phyloP scores from a whole-genome alignment of 2,113 vertebrate genomes.

The Coracopsis vasa region DNA sequence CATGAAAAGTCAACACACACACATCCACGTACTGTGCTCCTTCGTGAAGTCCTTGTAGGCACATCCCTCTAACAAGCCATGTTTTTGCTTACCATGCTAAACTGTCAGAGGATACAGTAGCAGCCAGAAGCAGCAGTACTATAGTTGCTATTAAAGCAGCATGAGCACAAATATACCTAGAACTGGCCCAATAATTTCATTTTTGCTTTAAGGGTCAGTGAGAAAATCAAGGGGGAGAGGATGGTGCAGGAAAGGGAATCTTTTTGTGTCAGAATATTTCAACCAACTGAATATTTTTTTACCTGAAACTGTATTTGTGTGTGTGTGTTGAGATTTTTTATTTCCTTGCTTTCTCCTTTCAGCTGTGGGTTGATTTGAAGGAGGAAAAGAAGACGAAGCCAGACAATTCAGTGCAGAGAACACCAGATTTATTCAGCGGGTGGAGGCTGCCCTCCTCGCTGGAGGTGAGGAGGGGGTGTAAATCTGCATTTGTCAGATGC shows the following conservation, averaged over 20 bases:
- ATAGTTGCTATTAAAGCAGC: not conserved
- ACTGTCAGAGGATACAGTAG: not conserved
- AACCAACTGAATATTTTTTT: not conserved
- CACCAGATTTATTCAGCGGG: not conserved
- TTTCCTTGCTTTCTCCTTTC: not conserved
- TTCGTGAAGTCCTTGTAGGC: not conserved
- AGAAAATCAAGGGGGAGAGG: not conserved
- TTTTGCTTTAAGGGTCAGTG: not conserved
- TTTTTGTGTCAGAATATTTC: not conserved
- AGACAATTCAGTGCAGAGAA: not conserved
- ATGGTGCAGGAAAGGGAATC: not conserved
- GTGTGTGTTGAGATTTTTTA: not conserved
- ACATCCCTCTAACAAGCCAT: not conserved
- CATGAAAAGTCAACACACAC: rapidly evolving
- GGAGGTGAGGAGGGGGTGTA: not conserved
- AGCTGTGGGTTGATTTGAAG: not conserved
- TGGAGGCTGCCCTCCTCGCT: not conserved
- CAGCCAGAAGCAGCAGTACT: not conserved
- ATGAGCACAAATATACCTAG: not conserved
- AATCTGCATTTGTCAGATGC: not conserved
- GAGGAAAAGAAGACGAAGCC: rapidly evolving
- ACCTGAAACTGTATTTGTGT: not conserved
- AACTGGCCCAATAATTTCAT: not conserved
- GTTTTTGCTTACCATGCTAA: not conserved
- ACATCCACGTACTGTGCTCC: rapidly evolving